These are phyloP conservation scores for Cephus runcator DNA, from an alignment of 2,888 invertebrate genomes.

Conservation along the genomic window DNA sequence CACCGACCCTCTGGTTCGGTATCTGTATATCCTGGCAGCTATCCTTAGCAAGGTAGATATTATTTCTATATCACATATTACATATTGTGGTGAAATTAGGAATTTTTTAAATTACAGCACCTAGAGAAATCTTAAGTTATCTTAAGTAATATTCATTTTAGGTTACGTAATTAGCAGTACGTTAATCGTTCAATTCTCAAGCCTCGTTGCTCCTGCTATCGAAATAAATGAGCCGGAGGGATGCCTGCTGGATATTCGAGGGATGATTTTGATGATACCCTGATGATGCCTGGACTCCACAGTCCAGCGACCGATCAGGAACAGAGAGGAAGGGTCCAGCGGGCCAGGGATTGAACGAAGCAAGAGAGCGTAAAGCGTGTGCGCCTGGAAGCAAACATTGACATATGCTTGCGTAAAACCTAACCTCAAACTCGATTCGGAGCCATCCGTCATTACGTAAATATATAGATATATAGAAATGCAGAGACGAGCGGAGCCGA, in stretches of 20 bases:
- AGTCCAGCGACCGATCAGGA: not conserved
- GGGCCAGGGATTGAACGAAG: constrained; percentile 33
- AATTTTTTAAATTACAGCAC: not conserved
- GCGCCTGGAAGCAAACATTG: constrained; percentile 59
- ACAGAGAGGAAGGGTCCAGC: constrained; percentile 27
- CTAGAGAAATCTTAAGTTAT: not conserved
- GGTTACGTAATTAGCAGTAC: not conserved
- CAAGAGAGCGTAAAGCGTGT: constrained; percentile 56
- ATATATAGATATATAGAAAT: constrained; percentile 13
- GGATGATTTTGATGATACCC: constrained; percentile 4
- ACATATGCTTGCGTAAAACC: constrained; percentile 59
- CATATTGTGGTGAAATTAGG: not conserved
- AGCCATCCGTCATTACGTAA: constrained; percentile 13
- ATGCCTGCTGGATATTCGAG: not conserved
- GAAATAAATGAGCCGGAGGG: constrained; percentile 16
- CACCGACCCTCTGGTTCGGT: not conserved
- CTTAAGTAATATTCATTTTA: not conserved
- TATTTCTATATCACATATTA: not conserved
- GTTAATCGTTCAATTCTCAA: constrained; percentile 3
- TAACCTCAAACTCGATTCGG: constrained; percentile 39
- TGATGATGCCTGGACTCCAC: not conserved
- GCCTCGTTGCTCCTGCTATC: constrained; percentile 18
- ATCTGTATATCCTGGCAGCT: not conserved
- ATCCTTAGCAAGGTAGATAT: not conserved
- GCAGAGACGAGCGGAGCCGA: not conserved